These are phyloP conservation scores for Ormyrus pomaceus DNA, from an alignment of 2,888 invertebrate species.

Conservation along the genomic window DNA sequence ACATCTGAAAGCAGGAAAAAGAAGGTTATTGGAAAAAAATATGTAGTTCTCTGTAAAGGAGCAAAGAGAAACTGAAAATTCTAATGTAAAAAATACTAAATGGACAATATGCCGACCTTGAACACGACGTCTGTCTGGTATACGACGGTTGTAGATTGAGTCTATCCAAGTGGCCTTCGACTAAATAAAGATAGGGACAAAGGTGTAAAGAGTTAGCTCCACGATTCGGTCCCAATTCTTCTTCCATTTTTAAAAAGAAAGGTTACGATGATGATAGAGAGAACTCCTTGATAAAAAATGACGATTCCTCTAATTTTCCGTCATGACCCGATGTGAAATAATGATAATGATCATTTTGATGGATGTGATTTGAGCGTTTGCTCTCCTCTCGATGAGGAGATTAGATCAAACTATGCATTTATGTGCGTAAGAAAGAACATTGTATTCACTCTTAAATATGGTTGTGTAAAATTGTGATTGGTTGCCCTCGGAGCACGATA, in stretches of 20 bases:
- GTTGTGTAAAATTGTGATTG: neutral
- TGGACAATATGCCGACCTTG: conserved; percentile 48
- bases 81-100: conserved; percentile 48
- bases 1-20: neutral
- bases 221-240: conserved; percentile 32
- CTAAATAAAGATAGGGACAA: conserved; percentile 42
- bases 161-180: conserved; percentile 55
- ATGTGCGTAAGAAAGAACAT: conserved; percentile 9
- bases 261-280: conserved; percentile 20
- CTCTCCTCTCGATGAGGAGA: conserved; percentile 11
- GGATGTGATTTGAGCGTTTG: conserved; percentile 13
- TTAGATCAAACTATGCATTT: conserved; percentile 42
- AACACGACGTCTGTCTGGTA: conserved; percentile 47
- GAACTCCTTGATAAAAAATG: conserved; percentile 21
- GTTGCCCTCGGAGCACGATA: too few species aligned
- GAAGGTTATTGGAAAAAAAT: neutral
- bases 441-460: conserved; percentile 45
- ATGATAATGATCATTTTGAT: neutral
- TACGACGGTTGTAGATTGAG: conserved; percentile 50
- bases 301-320: conserved; percentile 35
- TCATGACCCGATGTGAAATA: conserved; percentile 20
- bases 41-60: conserved; percentile 20
- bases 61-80: conserved; percentile 28
- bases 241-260: conserved; percentile 44
- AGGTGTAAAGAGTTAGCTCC: conserved; percentile 29